Conservation (phyloP, 2,113 vertebrate genomes). For the cattle (Bos taurus) region DNA sequence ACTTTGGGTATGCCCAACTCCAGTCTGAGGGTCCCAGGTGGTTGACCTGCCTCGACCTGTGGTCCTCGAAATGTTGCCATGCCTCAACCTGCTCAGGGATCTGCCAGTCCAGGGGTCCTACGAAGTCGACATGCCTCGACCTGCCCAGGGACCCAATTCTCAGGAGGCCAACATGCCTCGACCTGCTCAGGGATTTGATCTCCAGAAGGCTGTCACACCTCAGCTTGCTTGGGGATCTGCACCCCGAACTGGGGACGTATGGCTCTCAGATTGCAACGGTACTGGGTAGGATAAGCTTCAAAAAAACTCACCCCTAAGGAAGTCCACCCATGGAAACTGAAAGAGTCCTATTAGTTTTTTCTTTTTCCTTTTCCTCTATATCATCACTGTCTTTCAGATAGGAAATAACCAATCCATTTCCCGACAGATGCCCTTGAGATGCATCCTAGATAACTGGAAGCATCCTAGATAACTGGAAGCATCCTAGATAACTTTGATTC, state of each 20-base stretch:
- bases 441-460: neutral
- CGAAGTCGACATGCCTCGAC: neutral
- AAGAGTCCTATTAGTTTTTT: neutral
- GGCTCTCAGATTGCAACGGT: neutral
- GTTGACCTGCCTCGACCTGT: neutral
- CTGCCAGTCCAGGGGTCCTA: neutral
- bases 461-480: neutral
- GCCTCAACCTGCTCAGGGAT: neutral
- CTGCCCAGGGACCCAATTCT: too few species aligned
- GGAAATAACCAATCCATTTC: neutral
- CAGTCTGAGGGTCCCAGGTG: neutral
- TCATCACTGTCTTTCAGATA: neutral
- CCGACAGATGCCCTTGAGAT: neutral
- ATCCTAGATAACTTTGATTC: neutral
- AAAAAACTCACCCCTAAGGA: neutral
- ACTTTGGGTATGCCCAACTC: neutral
- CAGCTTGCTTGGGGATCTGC: neutral
- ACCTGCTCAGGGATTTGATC: neutral
- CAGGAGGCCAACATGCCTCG: too few species aligned
- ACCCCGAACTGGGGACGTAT: fast-evolving
- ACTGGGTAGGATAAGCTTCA: neutral
- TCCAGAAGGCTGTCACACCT: neutral
- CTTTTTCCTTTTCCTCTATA: neutral
- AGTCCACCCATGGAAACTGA: neutral
- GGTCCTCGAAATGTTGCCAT: neutral